Base-by-base conservation (phyloP, 2,888 invertebrate species). In the Drosophila incognita region DNA sequence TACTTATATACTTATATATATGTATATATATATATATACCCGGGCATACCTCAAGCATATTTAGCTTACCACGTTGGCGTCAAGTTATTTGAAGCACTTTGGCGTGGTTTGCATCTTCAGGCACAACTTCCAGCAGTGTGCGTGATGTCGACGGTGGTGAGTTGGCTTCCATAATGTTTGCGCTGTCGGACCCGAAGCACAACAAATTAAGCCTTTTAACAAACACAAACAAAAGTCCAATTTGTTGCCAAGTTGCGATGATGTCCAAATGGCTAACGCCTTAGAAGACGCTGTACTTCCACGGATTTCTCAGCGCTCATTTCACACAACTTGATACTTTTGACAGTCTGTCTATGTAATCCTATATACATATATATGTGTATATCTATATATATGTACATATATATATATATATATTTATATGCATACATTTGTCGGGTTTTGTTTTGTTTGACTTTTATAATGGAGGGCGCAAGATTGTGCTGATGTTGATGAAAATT, bases 141-240 rank as follows among this genome's bases (percentile, higher is more conserved):
- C 42, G 10, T 48, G 38, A 36, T n/a, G 40, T 38, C 31, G 54
- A 4, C 24, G 46, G 13, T 27, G 24, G 36, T 29, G 35, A 36
- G 24, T 42, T 18, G 54, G 53, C 78, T 70, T 70, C 67, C 81
- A 89, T 85, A 89, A 85, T 79, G 79, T 89, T 82, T 75, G 77
- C 85, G 56, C 68, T 62, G 66, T 76, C 79, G 69, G 69, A 77
- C 73, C 86, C 70, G 69, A 85, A 78, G 76, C 86, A 86, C 90
- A 86, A 88, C 89, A 86, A 86, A 90, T 86, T 86, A 86, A 86
- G 85, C 89, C 90, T 90, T 86, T 86, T 86, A 88, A 70, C 89
- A 86, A 86, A 90, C 88, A 86, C 87, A 86, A 86, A 86, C 90
- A 86, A 85, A 85, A 90, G 81, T 85, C 90, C 78, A 85, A 85